These are phyloP conservation scores for Bucorvus abyssinicus DNA, from an alignment of 2,797 vertebrate species.

Conservation along the genomic window DNA sequence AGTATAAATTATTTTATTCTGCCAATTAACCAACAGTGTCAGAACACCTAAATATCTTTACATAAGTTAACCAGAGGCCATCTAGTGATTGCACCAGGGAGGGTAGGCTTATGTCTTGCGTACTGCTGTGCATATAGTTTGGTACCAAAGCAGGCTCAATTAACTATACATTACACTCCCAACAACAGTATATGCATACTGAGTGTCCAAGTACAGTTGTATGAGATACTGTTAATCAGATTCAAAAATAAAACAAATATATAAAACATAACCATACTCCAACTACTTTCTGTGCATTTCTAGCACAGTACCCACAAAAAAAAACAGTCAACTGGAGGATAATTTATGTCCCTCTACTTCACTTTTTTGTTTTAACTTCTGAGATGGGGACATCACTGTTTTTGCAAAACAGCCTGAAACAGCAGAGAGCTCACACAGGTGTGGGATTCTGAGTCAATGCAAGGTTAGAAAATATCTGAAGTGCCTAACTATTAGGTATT, in stretches of 20 bases:
- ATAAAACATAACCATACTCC: not conserved
- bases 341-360: not conserved
- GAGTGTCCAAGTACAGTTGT: not conserved
- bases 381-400: not conserved
- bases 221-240: not conserved
- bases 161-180: not conserved
- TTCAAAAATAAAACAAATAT: not conserved
- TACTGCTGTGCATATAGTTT: not conserved
- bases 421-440: not conserved
- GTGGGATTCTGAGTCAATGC: not conserved
- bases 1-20: not conserved
- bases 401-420: not conserved
- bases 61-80: not conserved
- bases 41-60: not conserved
- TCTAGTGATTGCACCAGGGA: not conserved
- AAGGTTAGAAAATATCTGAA: not conserved
- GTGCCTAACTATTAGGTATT: no score
- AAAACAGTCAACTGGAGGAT: not conserved
- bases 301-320: not conserved
- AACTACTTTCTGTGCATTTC: not conserved
- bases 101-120: not conserved
- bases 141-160: not conserved
- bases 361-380: not conserved
- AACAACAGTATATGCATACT: not conserved
- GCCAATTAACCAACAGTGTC: not conserved